Conservation (phyloP, 2,888 invertebrate species). For the Heliconius hortense region DNA sequence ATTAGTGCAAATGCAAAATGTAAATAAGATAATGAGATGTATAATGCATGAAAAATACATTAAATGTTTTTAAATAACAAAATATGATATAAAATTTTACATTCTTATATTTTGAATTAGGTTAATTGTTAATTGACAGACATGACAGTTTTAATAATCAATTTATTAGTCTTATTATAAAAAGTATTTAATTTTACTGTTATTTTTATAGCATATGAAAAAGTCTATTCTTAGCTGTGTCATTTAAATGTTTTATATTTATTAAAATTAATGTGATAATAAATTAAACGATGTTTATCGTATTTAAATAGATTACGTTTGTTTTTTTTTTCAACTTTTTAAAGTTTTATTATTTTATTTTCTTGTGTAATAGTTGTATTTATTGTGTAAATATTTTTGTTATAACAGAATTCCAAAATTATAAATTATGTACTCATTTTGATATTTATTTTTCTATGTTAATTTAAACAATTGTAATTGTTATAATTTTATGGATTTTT, state of each 20-base stretch:
- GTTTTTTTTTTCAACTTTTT: not conserved
- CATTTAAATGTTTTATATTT: not conserved
- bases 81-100: not conserved
- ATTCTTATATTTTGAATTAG: not conserved
- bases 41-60: not conserved
- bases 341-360: not conserved
- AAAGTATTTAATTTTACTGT: not conserved
- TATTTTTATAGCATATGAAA: not conserved
- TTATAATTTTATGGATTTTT: not conserved
- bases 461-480: not conserved
- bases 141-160: not conserved
- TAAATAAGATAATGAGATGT: not conserved
- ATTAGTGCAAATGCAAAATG: slow-evolving; percentile 4
- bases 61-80: not conserved
- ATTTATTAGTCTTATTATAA: not conserved
- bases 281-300: not conserved
- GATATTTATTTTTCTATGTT: not conserved
- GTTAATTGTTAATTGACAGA: not conserved
- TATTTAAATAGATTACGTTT: not conserved
- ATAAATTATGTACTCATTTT: not conserved
- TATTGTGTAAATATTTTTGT: not conserved
- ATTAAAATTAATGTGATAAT: not conserved
- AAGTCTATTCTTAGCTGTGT: not conserved
- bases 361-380: not conserved
- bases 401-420: not conserved